phyloP scores from a whole-genome alignment of 2,113 vertebrate species.

The rat (Rattus norvegicus) region GRCr8 NC_086022.1:19484501-19485000 shows the following conservation, averaged over 20 bases:
- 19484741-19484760: neutral
- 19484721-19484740: conserved; percentile 5
- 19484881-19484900: neutral
- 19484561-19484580: neutral
- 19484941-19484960: neutral
- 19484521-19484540: neutral
- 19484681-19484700: neutral
- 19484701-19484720: neutral
- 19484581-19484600: neutral
- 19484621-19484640: neutral
- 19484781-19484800: neutral
- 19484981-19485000: too few relatives aligned
- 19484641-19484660: conserved; percentile 4
- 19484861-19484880: neutral
- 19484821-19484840: neutral
- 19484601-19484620: conserved; percentile 28
- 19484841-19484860: neutral
- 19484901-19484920: neutral
- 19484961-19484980: too few relatives aligned
- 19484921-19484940: neutral
- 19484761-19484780: neutral
- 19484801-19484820: neutral
- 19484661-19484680: neutral
- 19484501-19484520: neutral
- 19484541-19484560: neutral